A percentile compares a stretch with the other conserved stretches of the same genome.
Conservation (phyloP, 2,797 vertebrate species). For the Hemibagrus guttatus region DNA sequence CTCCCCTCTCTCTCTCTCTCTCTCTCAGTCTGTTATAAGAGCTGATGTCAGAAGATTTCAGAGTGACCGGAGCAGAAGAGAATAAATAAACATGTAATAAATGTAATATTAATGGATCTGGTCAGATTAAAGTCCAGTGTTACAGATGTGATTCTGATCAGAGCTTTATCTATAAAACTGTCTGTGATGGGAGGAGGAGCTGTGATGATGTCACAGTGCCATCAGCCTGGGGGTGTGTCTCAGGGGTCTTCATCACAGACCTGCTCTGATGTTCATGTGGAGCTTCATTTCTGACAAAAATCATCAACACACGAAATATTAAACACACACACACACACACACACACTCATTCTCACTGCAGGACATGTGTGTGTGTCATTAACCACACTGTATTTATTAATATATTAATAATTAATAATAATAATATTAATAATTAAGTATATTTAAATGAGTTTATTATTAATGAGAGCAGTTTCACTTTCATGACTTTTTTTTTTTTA, state of each 20-base stretch:
- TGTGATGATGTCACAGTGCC: conserved; percentile 6
- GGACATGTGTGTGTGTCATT: background rate
- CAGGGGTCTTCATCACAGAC: background rate
- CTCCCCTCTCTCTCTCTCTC: no score
- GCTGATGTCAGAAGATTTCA: no score
- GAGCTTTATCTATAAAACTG: background rate
- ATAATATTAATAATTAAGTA: background rate
- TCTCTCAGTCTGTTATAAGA: no score
- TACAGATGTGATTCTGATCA: background rate
- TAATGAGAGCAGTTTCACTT: background rate
- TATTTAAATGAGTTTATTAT: background rate
- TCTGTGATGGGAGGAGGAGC: conserved; percentile 12
- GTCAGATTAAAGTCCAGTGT: background rate
- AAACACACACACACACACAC: background rate
- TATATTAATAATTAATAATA: background rate
- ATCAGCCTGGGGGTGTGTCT: background rate
- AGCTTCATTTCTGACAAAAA: no score
- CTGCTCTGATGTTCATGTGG: background rate
- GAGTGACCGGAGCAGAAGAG: background rate
- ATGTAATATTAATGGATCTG: no score
- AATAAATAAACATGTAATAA: no score
- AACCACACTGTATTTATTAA: background rate
- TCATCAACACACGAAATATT: background rate
- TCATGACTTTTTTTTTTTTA: background rate
- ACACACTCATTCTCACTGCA: background rate